Evolutionary conservation across 2,797 vertebrate genomes (phyloP).

Genomic region (Notolepis coatsorum): DNA sequence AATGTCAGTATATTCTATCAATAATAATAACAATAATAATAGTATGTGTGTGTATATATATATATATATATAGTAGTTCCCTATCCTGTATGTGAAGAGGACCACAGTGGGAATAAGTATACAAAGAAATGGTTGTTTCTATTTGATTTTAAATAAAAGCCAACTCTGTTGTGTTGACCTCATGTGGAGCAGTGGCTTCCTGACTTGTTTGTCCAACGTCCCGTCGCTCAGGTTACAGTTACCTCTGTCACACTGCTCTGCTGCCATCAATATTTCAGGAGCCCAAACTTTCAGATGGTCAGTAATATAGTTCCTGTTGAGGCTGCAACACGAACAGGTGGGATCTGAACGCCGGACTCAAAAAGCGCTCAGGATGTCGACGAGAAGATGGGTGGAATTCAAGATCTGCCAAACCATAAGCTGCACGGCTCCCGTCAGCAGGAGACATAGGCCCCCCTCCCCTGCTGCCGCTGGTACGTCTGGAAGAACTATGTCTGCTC

Average conservation of each 20-base stretch:
- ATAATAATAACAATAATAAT: too few species aligned
- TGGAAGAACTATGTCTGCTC: not conserved
- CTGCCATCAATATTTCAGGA: conserved; percentile 89
- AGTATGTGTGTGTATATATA: too few species aligned
- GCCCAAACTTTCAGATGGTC: conserved; percentile 72
- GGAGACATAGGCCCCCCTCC: conserved; percentile 74
- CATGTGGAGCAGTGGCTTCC: conserved; percentile 21
- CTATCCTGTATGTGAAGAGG: too few species aligned
- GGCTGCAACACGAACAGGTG: conserved; percentile 41
- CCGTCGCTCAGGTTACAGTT: conserved; percentile 81
- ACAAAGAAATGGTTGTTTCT: too few species aligned
- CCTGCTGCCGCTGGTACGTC: conserved; percentile 74
- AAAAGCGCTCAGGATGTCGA: conserved; percentile 80
- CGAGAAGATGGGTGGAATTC: conserved; percentile 86
- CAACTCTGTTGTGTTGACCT: conserved; percentile 27
- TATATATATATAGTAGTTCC: too few species aligned
- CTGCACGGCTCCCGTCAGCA: conserved; percentile 80
- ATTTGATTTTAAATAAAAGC: too few species aligned
- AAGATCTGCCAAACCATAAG: conserved; percentile 90
- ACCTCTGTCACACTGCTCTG: conserved; percentile 74
- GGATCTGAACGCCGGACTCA: conserved; percentile 9
- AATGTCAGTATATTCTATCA: too few species aligned
- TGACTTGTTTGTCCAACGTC: conserved; percentile 34
- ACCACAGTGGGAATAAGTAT: too few species aligned
- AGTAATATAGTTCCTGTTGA: conserved; percentile 54